Evolutionary conservation across 2,113 vertebrate genomes (phyloP), one percentile per base, ranked within the genome.

Genomic region (Prionailurus bengalensis): DNA sequence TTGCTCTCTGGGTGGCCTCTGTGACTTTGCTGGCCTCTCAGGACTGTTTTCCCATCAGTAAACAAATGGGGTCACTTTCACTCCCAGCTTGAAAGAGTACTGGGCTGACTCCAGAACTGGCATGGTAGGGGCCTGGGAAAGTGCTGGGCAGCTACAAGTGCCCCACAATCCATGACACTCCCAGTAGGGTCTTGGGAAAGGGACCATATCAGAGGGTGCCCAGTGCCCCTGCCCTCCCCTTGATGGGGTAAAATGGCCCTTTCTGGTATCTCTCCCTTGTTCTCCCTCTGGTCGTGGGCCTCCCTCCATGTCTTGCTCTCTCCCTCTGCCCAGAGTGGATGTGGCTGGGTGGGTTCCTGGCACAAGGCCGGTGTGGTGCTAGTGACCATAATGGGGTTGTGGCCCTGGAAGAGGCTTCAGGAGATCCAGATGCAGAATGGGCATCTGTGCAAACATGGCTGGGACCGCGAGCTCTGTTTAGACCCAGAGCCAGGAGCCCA

Each of bases 231-330:
- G 19, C 27, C 17, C 27, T 92, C 96, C 89, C 96, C 90, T 79
- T 71, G 73, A 58, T 76, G 92, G 25, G 79, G 45, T 92, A 97
- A 93, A 89, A 87, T 91, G 88, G 93, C 96, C 96, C 90, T 86
- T 97, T 97, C 93, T 97, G 92, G 71, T n/a, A 92, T 95, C 91
- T 93, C 98, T 66, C 96, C 82, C 92, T 95, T 96, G 91, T 98
- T 87, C 84, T 63, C 84, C 14, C 0, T 92, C 97, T 92, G 71
- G 66, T 93, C 68, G 19, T 17, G n/a, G 33, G 68, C 33, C 68
- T 70, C 68, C 68, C 68, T 70, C 68, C 33, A n/a, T 19, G 33
- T 70, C 68, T 70, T 66, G 29, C 45, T 65, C 63, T 33, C 15
- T 71, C 68, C 68, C 45, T 71, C 66, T 0, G 42, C 90, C 84